phyloP scores from a whole-genome alignment of 2,888 invertebrate species.

The Vanessa cardui region DNA sequence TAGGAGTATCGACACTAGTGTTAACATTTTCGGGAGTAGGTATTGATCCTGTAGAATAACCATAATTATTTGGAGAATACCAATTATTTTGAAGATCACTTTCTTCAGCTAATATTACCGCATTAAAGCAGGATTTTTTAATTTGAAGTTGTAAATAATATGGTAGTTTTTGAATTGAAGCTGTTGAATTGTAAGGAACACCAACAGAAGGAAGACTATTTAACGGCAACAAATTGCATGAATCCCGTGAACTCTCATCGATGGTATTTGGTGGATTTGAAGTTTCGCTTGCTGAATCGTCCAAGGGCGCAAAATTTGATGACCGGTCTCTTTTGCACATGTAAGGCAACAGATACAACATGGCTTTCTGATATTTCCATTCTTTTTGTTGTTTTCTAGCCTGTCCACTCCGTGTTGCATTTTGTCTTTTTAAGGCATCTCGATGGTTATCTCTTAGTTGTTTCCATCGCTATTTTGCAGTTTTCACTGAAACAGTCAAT shows the following conservation, averaged over 20 bases:
- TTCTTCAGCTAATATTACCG: slow-evolving; percentile 20
- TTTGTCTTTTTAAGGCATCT: slow-evolving; percentile 35
- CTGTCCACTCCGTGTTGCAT: slow-evolving; percentile 40
- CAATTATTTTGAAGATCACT: slow-evolving; percentile 30
- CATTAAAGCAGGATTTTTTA: slow-evolving; percentile 38
- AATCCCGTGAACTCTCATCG: slow-evolving; percentile 35
- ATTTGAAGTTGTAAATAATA: slow-evolving; percentile 41
- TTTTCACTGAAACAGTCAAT: slow-evolving; percentile 36
- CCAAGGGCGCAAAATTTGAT: slow-evolving; percentile 32
- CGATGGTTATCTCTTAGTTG: slow-evolving; percentile 40
- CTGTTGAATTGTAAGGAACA: slow-evolving; percentile 34
- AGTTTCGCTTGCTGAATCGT: slow-evolving; percentile 27
- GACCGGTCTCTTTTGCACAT: slow-evolving; percentile 36
- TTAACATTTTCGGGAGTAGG: slow-evolving; percentile 32
- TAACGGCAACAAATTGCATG: slow-evolving; percentile 35
- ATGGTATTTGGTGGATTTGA: slow-evolving; percentile 32
- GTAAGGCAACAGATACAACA: slow-evolving; percentile 32
- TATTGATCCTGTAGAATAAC: slow-evolving; percentile 33
- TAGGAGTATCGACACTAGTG: background rate
- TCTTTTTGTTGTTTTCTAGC: slow-evolving; percentile 27
- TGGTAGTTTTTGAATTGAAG: slow-evolving; percentile 36
- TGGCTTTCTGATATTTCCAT: slow-evolving; percentile 36
- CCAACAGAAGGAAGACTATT: slow-evolving; percentile 35
- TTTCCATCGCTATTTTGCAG: slow-evolving; percentile 37
- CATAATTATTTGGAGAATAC: slow-evolving; percentile 37